Conservation (phyloP, 2,797 vertebrate species). For the Nyctalus aviator region DNA sequence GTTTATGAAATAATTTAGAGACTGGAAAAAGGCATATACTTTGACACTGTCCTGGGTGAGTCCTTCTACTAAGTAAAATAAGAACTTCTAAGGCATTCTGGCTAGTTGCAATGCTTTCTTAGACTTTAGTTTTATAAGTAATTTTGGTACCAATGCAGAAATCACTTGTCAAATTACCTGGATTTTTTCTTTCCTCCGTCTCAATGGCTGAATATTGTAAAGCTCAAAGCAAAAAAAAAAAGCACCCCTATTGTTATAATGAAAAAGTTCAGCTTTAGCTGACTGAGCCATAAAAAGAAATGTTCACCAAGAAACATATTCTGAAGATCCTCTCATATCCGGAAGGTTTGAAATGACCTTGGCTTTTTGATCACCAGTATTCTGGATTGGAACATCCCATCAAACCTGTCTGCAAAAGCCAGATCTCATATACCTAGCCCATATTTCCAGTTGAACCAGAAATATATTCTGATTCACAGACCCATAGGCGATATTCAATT, state of each 20-base stretch:
- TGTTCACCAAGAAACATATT: conserved; percentile 42
- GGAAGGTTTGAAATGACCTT: conserved; percentile 52
- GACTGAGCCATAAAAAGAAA: conserved; percentile 39
- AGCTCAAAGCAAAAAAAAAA: conserved; percentile 46
- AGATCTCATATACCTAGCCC: not conserved
- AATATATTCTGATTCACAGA: not conserved
- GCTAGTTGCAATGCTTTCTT: conserved; percentile 33
- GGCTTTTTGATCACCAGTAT: not conserved
- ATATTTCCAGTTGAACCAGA: not conserved
- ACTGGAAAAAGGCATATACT: not conserved
- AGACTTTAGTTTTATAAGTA: conserved; percentile 55
- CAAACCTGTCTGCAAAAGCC: not conserved
- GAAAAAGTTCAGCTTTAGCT: conserved; percentile 64
- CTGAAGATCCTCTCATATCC: conserved; percentile 16
- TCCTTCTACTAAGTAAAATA: not conserved
- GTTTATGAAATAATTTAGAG: conserved; percentile 51
- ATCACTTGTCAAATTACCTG: conserved; percentile 68
- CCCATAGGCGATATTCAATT: not conserved
- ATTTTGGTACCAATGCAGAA: conserved; percentile 57
- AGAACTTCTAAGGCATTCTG: not conserved
- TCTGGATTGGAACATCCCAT: not conserved
- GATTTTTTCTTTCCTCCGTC: conserved; percentile 40
- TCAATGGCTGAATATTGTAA: conserved; percentile 57
- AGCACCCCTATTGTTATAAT: conserved; percentile 50
- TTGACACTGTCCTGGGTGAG: not conserved